These are phyloP conservation scores for Tipula lateralis DNA, from an alignment of 2,888 invertebrate species.

Conservation along the genomic window DNA sequence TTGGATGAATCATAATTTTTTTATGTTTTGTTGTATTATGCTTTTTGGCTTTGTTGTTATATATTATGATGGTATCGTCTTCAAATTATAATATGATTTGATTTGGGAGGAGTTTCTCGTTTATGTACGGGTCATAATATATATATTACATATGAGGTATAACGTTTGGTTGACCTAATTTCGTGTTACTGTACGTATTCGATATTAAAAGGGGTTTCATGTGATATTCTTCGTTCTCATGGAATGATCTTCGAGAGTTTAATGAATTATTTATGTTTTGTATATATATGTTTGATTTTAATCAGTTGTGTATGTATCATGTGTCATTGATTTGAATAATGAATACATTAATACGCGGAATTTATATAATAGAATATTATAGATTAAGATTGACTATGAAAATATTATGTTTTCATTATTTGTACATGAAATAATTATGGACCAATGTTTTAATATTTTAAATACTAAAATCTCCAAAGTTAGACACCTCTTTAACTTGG, in stretches of 20 bases:
- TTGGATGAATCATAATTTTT: neutral
- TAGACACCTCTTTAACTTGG: no score
- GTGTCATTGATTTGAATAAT: neutral
- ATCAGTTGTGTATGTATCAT: neutral
- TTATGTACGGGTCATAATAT: slow-evolving; percentile 12
- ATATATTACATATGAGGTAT: neutral
- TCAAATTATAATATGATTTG: slow-evolving; percentile 24
- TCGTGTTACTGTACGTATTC: neutral
- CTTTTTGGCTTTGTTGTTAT: neutral
- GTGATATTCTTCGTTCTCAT: neutral
- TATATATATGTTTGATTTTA: neutral
- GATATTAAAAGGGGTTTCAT: neutral
- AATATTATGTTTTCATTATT: no score
- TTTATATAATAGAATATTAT: no score
- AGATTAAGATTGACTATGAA: no score
- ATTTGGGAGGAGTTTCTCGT: neutral
- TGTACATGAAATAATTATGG: no score
- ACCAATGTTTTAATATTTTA: no score
- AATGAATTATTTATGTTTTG: neutral
- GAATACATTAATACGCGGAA: neutral
- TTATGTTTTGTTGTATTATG: neutral
- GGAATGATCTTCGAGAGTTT: neutral
- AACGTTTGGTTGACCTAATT: neutral
- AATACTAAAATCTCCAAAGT: no score
- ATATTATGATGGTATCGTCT: slow-evolving; percentile 3